Percentiles rank a stretch among this genome's conserved stretches.
These are phyloP conservation scores for Lutjanus erythropterus DNA, from an alignment of 2,113 vertebrate species.

Conservation along the genomic window DNA sequence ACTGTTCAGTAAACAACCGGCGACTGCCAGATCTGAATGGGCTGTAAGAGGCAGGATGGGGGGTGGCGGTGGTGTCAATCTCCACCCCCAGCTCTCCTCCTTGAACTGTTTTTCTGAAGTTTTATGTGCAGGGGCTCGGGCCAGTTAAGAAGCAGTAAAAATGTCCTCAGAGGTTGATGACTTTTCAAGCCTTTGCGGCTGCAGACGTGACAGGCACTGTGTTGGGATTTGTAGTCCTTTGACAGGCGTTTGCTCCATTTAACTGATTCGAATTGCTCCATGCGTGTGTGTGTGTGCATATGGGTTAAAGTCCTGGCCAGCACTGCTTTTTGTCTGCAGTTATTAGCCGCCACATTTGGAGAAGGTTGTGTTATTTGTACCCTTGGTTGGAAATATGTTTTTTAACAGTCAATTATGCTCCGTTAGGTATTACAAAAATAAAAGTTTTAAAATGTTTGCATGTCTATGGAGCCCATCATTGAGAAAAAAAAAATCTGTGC, in stretches of 20 bases:
- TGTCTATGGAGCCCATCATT: background rate
- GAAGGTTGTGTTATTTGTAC: conserved; percentile 10
- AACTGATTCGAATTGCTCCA: conserved; percentile 49
- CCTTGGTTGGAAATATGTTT: background rate
- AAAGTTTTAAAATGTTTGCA: background rate
- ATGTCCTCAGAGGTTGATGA: conserved; percentile 80
- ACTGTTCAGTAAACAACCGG: conserved; percentile 61
- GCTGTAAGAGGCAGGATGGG: conserved; percentile 27
- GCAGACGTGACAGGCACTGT: conserved; percentile 64
- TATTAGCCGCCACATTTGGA: conserved; percentile 17
- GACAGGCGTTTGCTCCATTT: conserved; percentile 54
- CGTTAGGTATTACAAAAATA: conserved; percentile 4
- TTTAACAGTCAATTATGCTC: background rate
- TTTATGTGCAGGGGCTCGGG: conserved; percentile 77
- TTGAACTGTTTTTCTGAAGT: conserved; percentile 71
- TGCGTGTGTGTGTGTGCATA: background rate
- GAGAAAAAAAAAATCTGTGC: background rate
- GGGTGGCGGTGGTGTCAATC: conserved; percentile 32
- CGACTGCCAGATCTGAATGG: conserved; percentile 50
- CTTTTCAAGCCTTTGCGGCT: conserved; percentile 79
- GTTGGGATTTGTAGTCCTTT: conserved; percentile 70
- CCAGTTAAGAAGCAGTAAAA: conserved; percentile 81
- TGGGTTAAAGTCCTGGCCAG: background rate
- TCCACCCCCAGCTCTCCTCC: conserved; percentile 51
- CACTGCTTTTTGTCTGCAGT: conserved; percentile 48